Base-by-base conservation (phyloP, 2,113 vertebrate genomes). In the Pongo abelii region DNA sequence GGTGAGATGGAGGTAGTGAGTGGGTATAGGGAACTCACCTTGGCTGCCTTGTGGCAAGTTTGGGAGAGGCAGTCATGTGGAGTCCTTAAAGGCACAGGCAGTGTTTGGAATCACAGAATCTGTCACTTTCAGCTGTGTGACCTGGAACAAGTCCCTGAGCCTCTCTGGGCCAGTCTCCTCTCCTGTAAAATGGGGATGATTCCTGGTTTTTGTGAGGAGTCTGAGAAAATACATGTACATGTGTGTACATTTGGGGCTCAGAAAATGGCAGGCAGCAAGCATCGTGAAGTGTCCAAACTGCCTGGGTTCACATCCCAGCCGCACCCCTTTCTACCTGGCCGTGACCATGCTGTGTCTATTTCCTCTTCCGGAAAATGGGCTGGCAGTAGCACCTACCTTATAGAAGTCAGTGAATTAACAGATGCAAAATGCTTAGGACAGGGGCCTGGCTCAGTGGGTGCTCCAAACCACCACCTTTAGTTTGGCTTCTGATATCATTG, bases 271-370 rank as follows among this genome's bases (percentile, higher is more conserved):
- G 43, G 32, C 23, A 32, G 38, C 12, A 5, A 32, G 38, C 12
- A 8, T 9, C 8, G 8, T 2, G 12, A 48, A 74, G 77, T 30
- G 20, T 48, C 2, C 13, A 32, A 32, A 10, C 16, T 40, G 43
- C 43, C 3, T 17, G 35, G 38, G 35, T 89, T 93, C 25, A 57
- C 38, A 32, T 38, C 64, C 40, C 61, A 40, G 52, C 25, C 35
- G 50, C 0, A 0, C 18, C 35, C 43, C 4, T 75, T 86, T 35
- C 27, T 48, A 43, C 4, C 84, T 30, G 25, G 25, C 46, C 0
- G 1, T 43, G n/a, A 38, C 23, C 3, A 25, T 1, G 11, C 22
- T 20, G 11, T 11, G 4, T 50, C 30, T 25, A 3, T 75, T 12
- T 32, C n/a, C 46, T 91, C 38, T 25, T 18, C 32, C 20, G 30